Conservation (phyloP, 2,113 vertebrate genomes). For the Eubucco bourcierii region DNA sequence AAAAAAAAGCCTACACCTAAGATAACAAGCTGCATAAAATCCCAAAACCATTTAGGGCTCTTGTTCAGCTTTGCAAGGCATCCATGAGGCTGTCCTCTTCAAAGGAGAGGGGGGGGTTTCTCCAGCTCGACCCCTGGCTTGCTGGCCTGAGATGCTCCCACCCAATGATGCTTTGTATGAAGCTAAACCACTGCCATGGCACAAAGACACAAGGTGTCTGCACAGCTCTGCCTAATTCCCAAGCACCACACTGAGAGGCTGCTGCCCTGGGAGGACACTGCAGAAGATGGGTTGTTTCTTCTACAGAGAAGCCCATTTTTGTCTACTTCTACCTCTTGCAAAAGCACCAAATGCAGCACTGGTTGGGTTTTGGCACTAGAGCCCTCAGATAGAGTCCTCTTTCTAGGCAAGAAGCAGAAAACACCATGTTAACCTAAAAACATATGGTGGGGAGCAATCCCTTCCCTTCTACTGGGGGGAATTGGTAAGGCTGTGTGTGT, state of each 20-base stretch:
- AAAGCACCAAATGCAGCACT: neutral
- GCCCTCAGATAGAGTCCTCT: neutral
- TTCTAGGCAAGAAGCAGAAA: neutral
- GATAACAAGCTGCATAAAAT: slow-evolving; percentile 60
- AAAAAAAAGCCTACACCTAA: neutral
- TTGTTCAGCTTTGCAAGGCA: neutral
- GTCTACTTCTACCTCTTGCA: neutral
- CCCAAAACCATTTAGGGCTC: neutral
- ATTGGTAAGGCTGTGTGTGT: rapidly evolving
- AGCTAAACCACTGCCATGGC: neutral
- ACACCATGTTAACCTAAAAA: too few species aligned
- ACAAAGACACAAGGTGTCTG: neutral
- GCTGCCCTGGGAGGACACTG: neutral
- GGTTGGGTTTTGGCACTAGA: rapidly evolving
- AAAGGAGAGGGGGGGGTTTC: neutral
- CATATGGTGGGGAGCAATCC: neutral
- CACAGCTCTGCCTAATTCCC: rapidly evolving
- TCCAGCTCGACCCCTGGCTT: neutral
- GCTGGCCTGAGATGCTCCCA: neutral
- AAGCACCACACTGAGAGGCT: neutral
- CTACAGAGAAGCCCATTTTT: neutral
- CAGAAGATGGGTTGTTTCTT: neutral
- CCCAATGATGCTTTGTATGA: neutral
- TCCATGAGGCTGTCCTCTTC: neutral
- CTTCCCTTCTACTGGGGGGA: neutral